Conservation (phyloP, 2,797 vertebrate species). For the Potorous gilbertii region DNA sequence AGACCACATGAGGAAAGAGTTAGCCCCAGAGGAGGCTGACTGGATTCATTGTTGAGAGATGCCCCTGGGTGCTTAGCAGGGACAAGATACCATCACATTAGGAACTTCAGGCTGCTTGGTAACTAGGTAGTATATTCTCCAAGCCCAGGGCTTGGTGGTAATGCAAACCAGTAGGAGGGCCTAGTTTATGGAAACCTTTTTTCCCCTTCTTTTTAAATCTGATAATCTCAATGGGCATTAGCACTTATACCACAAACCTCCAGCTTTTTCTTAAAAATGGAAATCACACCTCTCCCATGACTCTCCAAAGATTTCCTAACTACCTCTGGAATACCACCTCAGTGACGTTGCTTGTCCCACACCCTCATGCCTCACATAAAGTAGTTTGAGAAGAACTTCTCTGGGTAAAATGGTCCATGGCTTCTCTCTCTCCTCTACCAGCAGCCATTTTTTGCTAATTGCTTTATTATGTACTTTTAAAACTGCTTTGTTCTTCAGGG, state of each 20-base stretch:
- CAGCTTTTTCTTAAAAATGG: conserved; percentile 67
- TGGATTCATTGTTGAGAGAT: not conserved
- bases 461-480: conserved; percentile 78
- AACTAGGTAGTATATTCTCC: not conserved
- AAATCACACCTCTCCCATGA: conserved; percentile 70
- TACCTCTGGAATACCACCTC: conserved; percentile 30
- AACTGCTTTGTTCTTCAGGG: conserved; percentile 79
- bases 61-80: not conserved
- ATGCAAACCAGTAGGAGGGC: not conserved
- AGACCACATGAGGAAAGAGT: not conserved
- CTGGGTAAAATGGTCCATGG: conserved; percentile 49
- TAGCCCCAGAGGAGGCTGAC: not conserved
- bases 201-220: not conserved
- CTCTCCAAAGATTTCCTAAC: conserved; percentile 64
- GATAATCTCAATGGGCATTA: not conserved
- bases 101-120: not conserved
- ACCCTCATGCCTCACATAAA: conserved; percentile 42
- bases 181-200: not conserved
- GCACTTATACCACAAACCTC: not conserved
- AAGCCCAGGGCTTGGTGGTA: not conserved
- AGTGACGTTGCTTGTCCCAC: conserved; percentile 55
- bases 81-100: not conserved
- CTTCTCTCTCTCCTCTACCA: conserved; percentile 25
- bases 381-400: conserved; percentile 63
- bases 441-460: conserved; percentile 71